Conservation (phyloP, 2,888 invertebrate genomes). For the Scaptomyza caliginosa region DNA sequence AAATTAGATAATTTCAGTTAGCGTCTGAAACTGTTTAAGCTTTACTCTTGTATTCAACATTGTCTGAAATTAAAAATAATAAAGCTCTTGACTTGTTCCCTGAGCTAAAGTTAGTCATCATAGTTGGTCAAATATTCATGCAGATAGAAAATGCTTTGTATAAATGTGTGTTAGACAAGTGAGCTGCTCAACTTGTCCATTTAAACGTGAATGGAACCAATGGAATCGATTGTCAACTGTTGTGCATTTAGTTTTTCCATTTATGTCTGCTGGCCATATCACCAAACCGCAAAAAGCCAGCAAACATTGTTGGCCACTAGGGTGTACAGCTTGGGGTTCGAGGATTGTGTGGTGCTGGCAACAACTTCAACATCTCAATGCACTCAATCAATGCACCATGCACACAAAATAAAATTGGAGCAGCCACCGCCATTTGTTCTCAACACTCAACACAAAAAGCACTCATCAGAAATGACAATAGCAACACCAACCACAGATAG, state of each 20-base stretch:
- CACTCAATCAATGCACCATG: constrained; percentile 77
- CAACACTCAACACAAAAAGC: constrained; percentile 70
- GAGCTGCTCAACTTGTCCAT: constrained; percentile 44
- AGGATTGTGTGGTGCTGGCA: constrained; percentile 22
- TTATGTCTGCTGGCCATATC: constrained; percentile 57
- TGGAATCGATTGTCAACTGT: constrained; percentile 64
- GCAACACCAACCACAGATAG: constrained; percentile 31
- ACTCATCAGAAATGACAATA: constrained; percentile 62
- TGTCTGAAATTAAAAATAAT: too few relatives aligned
- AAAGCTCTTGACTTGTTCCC: not conserved
- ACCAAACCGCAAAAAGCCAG: constrained; percentile 67
- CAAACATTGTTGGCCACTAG: constrained; percentile 58
- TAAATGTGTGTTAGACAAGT: not conserved
- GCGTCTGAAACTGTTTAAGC: not conserved
- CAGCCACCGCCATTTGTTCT: constrained; percentile 61
- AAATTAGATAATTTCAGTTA: not conserved
- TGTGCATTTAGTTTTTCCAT: constrained; percentile 27
- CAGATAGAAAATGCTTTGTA: not conserved
- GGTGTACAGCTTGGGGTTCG: constrained; percentile 5
- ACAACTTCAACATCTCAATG: constrained; percentile 75
- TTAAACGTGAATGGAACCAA: constrained; percentile 61
- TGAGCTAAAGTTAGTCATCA: not conserved
- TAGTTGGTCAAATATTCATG: not conserved
- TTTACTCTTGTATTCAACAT: too few relatives aligned
- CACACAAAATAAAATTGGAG: constrained; percentile 53